Evolutionary conservation across 2,113 vertebrate genomes (phyloP).

Genomic region (Panthera uncia): DNA sequence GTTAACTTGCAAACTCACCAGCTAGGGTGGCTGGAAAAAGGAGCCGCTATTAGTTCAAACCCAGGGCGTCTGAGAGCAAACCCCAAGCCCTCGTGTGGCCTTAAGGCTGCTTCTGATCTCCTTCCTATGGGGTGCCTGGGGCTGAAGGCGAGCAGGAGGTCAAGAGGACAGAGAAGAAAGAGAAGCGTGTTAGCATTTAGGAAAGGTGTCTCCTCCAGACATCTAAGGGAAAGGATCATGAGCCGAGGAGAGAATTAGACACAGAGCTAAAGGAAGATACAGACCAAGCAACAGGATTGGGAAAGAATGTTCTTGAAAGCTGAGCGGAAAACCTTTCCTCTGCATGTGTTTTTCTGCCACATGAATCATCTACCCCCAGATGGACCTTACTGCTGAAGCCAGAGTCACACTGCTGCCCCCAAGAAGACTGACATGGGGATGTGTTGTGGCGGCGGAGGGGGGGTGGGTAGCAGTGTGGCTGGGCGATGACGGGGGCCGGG

Average conservation of each 20-base stretch:
- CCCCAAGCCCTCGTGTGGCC: not conserved
- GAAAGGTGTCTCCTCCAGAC: not conserved
- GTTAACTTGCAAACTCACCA: not conserved
- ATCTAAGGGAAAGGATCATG: not conserved
- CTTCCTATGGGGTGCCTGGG: not conserved
- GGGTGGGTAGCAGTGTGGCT: not conserved
- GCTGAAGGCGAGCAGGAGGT: not conserved
- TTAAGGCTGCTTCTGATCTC: not conserved
- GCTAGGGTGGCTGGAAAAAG: not conserved
- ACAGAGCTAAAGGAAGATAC: not conserved
- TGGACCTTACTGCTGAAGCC: not conserved
- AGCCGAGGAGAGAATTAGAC: slow-evolving; percentile 17
- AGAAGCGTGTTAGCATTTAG: not conserved
- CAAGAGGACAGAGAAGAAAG: not conserved
- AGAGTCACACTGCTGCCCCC: slow-evolving; percentile 11
- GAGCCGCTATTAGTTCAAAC: not conserved
- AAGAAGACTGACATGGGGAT: not conserved
- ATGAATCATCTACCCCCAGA: not conserved
- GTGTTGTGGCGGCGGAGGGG: not conserved
- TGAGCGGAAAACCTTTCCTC: not conserved
- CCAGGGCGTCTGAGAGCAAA: not conserved
- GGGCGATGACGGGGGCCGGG: not conserved
- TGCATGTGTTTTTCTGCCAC: not conserved
- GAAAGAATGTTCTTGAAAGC: not conserved
- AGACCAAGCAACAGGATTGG: not conserved